These are phyloP conservation scores for Hyles lineata DNA, from an alignment of 2,888 invertebrate genomes.

Conservation along the genomic window DNA sequence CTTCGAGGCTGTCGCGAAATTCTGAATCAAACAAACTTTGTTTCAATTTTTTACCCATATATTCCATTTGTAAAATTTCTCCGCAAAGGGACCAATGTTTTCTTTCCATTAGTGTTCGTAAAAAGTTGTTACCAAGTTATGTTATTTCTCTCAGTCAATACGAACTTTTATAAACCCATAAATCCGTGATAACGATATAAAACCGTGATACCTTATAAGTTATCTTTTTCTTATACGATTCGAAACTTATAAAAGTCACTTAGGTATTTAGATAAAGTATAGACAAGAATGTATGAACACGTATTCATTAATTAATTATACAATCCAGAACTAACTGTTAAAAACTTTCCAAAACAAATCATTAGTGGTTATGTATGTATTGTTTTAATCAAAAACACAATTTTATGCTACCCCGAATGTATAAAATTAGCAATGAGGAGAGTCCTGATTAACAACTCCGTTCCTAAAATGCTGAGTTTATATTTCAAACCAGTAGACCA, in stretches of 20 bases:
- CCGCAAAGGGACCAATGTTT: no score
- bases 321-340: not conserved
- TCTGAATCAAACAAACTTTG: not conserved
- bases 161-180: not conserved
- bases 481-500: not conserved
- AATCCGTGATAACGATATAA: not conserved
- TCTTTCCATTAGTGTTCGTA: not conserved
- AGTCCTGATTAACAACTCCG: not conserved
- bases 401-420: not conserved
- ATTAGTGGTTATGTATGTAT: not conserved
- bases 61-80: not conserved
- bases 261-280: no score
- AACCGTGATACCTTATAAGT: no score
- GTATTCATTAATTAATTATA: not conserved
- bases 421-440: not conserved
- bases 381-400: not conserved
- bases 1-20: not conserved
- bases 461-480: not conserved
- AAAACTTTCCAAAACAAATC: not conserved
- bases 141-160: not conserved
- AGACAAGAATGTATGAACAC: not conserved
- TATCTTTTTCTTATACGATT: no score
- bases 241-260: no score
- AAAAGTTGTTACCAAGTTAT: not conserved
- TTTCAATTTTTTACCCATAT: not conserved